Percentiles rank a stretch among this genome's conserved stretches.
Conservation (phyloP, 2,888 invertebrate species). For the Melanchra persicariae region DNA sequence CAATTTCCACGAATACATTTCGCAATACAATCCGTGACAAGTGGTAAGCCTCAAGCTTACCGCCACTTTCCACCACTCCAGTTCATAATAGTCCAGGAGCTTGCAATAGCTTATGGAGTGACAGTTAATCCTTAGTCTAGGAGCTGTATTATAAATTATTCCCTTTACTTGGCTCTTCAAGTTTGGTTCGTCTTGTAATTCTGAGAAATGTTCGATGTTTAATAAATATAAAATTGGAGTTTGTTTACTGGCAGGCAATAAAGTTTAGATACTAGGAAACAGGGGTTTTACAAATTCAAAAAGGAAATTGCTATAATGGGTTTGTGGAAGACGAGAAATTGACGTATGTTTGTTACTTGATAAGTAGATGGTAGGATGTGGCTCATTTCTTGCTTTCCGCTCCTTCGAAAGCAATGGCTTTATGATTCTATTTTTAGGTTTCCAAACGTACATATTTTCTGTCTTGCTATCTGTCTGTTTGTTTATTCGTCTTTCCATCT, state of each 20-base stretch:
- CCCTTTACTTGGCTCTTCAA: slow-evolving; percentile 36
- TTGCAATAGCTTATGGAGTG: slow-evolving; percentile 34
- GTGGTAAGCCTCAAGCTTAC: slow-evolving; percentile 24
- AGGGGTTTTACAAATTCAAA: neutral
- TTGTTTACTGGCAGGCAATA: neutral
- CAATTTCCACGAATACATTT: slow-evolving; percentile 14
- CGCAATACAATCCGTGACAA: slow-evolving; percentile 2
- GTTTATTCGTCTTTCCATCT: no score
- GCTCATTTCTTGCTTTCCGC: no score
- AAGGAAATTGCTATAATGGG: neutral
- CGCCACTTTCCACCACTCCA: slow-evolving; percentile 3
- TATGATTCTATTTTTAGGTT: no score
- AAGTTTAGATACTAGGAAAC: neutral
- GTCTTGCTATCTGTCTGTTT: no score
- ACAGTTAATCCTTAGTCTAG: slow-evolving; percentile 54
- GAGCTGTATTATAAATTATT: slow-evolving; percentile 53
- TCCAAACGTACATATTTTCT: no score
- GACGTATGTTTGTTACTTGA: neutral
- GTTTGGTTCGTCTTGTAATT: slow-evolving; percentile 7
- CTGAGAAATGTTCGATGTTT: slow-evolving; percentile 3
- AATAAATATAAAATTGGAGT: slow-evolving; percentile 30
- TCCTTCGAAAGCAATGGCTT: no score
- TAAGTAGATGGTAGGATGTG: no score
- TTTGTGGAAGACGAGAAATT: neutral
- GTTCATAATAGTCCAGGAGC: slow-evolving; percentile 42